Evolutionary conservation across 2,888 invertebrate genomes (phyloP).

Genomic region (Lasioglossum leucozonium): DNA sequence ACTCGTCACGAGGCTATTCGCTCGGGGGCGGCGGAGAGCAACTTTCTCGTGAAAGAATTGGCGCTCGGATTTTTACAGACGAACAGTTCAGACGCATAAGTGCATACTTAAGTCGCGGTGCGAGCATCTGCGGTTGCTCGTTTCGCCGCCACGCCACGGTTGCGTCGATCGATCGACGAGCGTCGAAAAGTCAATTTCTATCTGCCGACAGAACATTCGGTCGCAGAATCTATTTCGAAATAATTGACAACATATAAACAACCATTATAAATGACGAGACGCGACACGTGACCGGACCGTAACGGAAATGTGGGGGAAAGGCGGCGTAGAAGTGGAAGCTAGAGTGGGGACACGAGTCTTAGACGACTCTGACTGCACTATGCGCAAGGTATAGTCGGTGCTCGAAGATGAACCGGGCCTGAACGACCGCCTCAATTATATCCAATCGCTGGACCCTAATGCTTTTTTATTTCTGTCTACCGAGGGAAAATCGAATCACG

Average conservation of each 20-base stretch:
- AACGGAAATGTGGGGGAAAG: too few species aligned
- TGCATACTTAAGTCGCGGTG: slow-evolving; percentile 37
- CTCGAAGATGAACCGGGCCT: slow-evolving; percentile 42
- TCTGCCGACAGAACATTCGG: not conserved
- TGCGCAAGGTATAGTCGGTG: too few species aligned
- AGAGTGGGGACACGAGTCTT: too few species aligned
- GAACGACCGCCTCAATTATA: slow-evolving; percentile 61
- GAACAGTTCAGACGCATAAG: slow-evolving; percentile 46
- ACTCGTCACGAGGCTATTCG: not conserved
- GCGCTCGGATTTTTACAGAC: slow-evolving; percentile 55
- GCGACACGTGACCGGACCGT: too few species aligned
- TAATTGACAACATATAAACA: not conserved
- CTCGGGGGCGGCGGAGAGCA: slow-evolving; percentile 8
- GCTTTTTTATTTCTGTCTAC: slow-evolving; percentile 34
- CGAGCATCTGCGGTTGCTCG: slow-evolving; percentile 43
- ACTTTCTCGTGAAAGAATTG: slow-evolving; percentile 30
- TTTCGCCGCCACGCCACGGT: not conserved
- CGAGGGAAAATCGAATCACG: slow-evolving; percentile 34
- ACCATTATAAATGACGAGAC: not conserved
- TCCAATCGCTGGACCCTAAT: slow-evolving; percentile 45
- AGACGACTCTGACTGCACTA: too few species aligned
- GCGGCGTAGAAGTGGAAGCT: too few species aligned
- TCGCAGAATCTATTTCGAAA: not conserved
- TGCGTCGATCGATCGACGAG: not conserved
- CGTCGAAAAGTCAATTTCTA: not conserved